These are phyloP conservation scores for Melanotaenia nigrans DNA, from an alignment of 2,797 vertebrate species.

Conservation along the genomic window DNA sequence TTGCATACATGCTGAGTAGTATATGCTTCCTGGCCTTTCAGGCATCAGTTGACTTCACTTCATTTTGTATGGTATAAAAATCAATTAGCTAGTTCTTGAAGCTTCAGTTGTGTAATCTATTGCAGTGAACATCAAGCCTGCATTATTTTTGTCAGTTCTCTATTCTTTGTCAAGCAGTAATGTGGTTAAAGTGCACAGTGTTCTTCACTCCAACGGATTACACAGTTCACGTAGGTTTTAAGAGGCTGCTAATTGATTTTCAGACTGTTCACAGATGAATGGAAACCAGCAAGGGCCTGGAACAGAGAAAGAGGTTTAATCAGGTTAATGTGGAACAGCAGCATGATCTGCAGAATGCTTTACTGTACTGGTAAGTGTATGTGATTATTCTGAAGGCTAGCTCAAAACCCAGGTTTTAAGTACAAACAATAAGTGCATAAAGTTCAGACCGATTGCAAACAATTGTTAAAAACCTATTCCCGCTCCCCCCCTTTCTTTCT, in stretches of 20 bases:
- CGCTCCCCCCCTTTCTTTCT: slow-evolving; percentile 21
- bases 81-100: slow-evolving; percentile 19
- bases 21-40: not conserved
- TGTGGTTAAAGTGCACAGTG: slow-evolving; percentile 27
- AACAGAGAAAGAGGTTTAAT: slow-evolving; percentile 14
- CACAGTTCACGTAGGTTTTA: slow-evolving; percentile 27
- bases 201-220: slow-evolving; percentile 36
- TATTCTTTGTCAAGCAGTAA: slow-evolving; percentile 5
- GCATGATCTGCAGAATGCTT: not conserved
- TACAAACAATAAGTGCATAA: slow-evolving; percentile 5
- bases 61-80: slow-evolving; percentile 9
- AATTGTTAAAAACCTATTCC: slow-evolving; percentile 22
- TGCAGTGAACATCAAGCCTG: slow-evolving; percentile 22
- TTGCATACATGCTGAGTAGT: not conserved
- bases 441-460: slow-evolving; percentile 11
- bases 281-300: slow-evolving; percentile 14
- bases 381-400: not conserved
- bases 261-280: slow-evolving; percentile 33
- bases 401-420: not conserved
- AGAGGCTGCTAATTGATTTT: slow-evolving; percentile 53
- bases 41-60: slow-evolving; percentile 6
- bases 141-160: slow-evolving; percentile 23
- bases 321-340: slow-evolving; percentile 1
- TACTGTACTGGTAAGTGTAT: not conserved
- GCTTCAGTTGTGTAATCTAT: slow-evolving; percentile 24